Percentiles rank a stretch among this genome's conserved stretches.
phyloP scores from a whole-genome alignment of 2,797 vertebrate genomes.

The Sebastes iracundus region DNA sequence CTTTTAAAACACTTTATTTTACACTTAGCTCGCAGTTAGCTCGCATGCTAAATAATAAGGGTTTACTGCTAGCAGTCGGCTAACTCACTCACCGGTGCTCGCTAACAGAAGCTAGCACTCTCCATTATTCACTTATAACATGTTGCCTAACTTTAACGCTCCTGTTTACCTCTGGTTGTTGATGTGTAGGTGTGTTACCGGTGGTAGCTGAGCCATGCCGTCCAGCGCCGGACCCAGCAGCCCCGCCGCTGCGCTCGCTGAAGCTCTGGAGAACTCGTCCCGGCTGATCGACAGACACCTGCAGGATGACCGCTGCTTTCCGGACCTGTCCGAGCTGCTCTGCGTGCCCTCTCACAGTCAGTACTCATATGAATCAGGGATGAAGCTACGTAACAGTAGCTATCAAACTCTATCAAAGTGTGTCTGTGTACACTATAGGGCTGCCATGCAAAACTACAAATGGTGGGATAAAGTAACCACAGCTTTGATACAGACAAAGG shows the following conservation, averaged over 20 bases:
- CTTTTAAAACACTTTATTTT: conserved; percentile 2
- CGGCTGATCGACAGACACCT: conserved; percentile 91
- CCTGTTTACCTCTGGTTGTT: background rate
- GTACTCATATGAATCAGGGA: conserved; percentile 65
- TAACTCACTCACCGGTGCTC: background rate
- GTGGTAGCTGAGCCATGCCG: conserved; percentile 83
- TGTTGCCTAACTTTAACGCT: rapidly evolving
- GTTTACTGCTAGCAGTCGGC: conserved; percentile 18
- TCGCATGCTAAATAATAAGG: conserved; percentile 26
- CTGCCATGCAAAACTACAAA: background rate
- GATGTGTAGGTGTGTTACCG: conserved; percentile 1
- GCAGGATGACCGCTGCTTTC: conserved; percentile 92
- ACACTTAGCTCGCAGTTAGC: conserved; percentile 44
- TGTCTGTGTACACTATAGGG: background rate
- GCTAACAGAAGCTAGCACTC: background rate
- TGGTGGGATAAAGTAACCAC: background rate
- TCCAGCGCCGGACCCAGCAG: conserved; percentile 79
- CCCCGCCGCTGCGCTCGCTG: conserved; percentile 83
- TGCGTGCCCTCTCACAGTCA: conserved; percentile 89
- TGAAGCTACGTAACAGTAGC: background rate
- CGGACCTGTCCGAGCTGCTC: conserved; percentile 93
- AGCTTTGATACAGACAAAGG: background rate
- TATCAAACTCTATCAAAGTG: background rate
- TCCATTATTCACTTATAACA: background rate
- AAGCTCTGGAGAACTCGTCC: conserved; percentile 88